Evolutionary conservation across 2,113 vertebrate genomes (phyloP).

Genomic region (Platycercus adscitus): DNA sequence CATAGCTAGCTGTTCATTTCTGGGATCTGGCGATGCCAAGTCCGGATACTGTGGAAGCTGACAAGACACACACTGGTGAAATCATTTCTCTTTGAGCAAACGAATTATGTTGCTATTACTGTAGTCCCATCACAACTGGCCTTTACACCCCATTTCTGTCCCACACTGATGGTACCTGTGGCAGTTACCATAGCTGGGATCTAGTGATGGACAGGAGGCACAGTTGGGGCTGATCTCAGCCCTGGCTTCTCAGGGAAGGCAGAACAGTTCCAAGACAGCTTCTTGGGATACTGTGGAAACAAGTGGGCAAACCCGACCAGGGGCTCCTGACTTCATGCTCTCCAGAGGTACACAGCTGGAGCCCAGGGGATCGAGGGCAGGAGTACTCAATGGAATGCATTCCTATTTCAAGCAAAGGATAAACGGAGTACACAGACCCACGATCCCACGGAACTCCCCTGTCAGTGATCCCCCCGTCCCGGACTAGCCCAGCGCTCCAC

Average conservation of each 20-base stretch:
- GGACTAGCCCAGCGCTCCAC: too few species aligned
- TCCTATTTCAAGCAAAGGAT: neutral
- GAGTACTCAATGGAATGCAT: neutral
- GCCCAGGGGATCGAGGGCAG: neutral
- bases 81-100: neutral
- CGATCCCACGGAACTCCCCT: neutral
- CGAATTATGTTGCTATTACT: neutral
- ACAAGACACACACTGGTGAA: neutral
- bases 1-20: neutral
- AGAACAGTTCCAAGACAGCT: rapidly evolving
- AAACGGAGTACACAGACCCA: rapidly evolving
- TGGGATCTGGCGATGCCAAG: neutral
- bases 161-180: rapidly evolving
- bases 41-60: neutral
- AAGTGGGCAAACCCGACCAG: rapidly evolving
- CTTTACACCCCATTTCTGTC: neutral
- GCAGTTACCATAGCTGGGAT: neutral
- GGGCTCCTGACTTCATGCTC: too few species aligned
- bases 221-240: neutral
- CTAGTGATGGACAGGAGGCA: neutral
- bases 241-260: neutral
- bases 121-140: neutral
- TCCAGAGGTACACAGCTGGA: neutral
- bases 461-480: neutral
- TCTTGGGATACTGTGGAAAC: rapidly evolving